Conservation (phyloP, 2,113 vertebrate species). For the Picathartes gymnocephalus region DNA sequence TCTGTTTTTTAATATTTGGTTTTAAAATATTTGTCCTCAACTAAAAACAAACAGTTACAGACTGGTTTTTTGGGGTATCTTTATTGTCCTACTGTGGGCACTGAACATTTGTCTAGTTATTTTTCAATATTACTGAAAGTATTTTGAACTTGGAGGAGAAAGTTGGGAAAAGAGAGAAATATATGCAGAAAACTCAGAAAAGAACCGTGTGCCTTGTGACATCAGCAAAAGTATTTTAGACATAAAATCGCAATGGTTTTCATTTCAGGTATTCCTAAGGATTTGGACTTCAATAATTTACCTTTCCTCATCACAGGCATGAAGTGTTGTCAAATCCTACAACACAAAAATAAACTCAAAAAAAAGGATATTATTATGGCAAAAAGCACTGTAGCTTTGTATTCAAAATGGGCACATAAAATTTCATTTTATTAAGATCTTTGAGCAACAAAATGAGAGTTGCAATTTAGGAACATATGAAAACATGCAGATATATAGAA, state of each 20-base stretch:
- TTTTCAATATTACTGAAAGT: neutral
- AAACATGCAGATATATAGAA: neutral
- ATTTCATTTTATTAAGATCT: neutral
- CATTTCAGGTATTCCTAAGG: neutral
- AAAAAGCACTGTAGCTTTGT: neutral
- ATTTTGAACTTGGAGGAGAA: neutral
- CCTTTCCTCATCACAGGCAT: neutral
- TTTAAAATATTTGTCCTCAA: neutral
- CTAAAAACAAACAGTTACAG: neutral
- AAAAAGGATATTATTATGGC: neutral
- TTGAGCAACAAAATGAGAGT: neutral
- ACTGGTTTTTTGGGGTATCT: neutral
- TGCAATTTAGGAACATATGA: neutral
- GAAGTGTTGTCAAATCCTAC: neutral
- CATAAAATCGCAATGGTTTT: neutral
- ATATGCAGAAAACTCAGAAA: neutral
- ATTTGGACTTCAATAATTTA: neutral
- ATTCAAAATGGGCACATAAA: neutral
- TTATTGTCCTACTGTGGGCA: neutral
- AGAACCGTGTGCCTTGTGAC: accelerated
- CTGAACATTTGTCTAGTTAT: neutral
- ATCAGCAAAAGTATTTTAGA: neutral
- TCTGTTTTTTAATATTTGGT: neutral
- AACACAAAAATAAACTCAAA: neutral
- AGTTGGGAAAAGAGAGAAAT: neutral